Evolutionary conservation across 2,113 vertebrate genomes (phyloP), one percentile per base, ranked within the genome.

Genomic region (Calyptomena viridis): DNA sequence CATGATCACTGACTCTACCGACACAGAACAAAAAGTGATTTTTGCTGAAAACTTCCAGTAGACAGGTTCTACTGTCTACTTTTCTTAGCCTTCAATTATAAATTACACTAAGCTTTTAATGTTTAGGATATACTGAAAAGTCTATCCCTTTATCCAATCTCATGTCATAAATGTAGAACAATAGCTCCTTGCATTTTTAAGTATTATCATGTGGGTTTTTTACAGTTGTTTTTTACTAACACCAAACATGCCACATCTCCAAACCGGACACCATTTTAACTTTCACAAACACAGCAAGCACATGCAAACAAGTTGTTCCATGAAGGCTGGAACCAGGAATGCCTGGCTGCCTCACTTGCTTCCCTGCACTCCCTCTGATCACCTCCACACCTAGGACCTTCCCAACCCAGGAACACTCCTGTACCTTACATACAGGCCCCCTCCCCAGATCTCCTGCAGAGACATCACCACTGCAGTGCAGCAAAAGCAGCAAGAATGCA

Each of bases 261-360:
- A 92, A 58, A 68, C 1, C 33, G 58, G 37, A 86, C 22, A 16
- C 15, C 33, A 49, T 86, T 86, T 77, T 39, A 42, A 71, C 33
- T 83, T 86, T 77, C 47, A 77, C 25, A 89, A 89, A 77, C 31
- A 21, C 42, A 90, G 35, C 8, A 49, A 64, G 12, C 21, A 68
- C 14, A 44, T 9, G 42, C 44, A 89, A 78, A 53, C 21, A 75
- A 56, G 28, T 44, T 77, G 13, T 40, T 77, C 42, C 59, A 80
- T 0, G 0, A 88, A n/a, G 58, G n/a, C 27, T 76, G 46, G 46
- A 90, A 68, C 6, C 17, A 80, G 28, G 31, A 31, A 66, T 12
- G 6, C 3, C 8, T n/a, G 19, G 59, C 6, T 0, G 0, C 5
- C 8, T 3, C 44, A 73, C 11, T 25, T 64, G 8, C 62, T 76